Evolutionary conservation across 1,140 invertebrate genomes (phyloP).

Genomic region (Drosophila seguyi): DNA sequence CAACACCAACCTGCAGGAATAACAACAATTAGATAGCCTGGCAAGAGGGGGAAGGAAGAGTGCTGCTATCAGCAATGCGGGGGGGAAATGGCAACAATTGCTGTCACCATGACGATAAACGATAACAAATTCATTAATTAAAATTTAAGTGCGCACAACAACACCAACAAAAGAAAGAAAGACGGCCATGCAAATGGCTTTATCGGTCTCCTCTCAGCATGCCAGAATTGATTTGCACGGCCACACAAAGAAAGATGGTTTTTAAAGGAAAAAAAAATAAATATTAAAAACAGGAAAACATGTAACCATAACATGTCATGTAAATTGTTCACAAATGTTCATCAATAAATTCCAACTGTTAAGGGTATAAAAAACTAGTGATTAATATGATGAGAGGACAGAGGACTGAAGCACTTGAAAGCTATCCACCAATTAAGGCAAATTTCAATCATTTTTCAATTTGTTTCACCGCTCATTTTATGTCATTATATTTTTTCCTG

Average conservation of each 20-base stretch:
- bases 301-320: slow-evolving; percentile 23
- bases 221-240: slow-evolving; percentile 33
- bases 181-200: slow-evolving; percentile 51
- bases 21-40: slow-evolving; percentile 42
- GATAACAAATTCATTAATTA: slow-evolving; percentile 72
- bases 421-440: slow-evolving; percentile 31
- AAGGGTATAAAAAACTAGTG: neutral
- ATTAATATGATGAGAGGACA: slow-evolving; percentile 7
- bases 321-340: slow-evolving; percentile 5
- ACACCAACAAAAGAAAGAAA: slow-evolving; percentile 25
- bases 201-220: slow-evolving; percentile 28
- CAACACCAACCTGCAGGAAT: slow-evolving; percentile 12
- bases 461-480: slow-evolving; percentile 31
- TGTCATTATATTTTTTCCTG: slow-evolving; percentile 10
- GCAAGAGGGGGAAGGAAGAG: slow-evolving; percentile 5
- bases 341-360: slow-evolving; percentile 23
- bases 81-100: slow-evolving; percentile 36
- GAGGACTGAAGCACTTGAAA: slow-evolving; percentile 24
- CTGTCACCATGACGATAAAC: slow-evolving; percentile 70
- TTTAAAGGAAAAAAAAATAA: slow-evolving; percentile 7
- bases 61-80: slow-evolving; percentile 38
- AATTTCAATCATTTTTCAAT: slow-evolving; percentile 46
- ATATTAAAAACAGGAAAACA: neutral
- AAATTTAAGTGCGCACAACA: slow-evolving; percentile 59
- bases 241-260: slow-evolving; percentile 9